Base-by-base conservation (phyloP, 2,888 invertebrate species). In the Drosophila meridiana region DNA sequence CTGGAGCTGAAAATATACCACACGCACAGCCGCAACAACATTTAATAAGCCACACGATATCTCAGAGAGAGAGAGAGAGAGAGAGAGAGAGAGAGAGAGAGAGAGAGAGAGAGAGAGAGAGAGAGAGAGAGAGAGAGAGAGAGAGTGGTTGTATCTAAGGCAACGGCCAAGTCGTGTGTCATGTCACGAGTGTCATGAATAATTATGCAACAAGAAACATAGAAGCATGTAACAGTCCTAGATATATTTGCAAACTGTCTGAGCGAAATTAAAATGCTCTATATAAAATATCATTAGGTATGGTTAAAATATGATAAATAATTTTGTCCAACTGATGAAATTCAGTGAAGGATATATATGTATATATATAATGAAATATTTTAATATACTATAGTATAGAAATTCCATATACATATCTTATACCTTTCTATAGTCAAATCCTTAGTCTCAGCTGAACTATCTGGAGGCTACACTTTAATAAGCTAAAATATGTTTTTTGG, bases 1-100 rank as follows among this genome's bases (percentile, higher is more conserved):
- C 57, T 87, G 87, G 72, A 85, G 80, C 83, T 74, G 87, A 88
- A 89, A 88, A 88, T 82, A 70, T 65, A 72, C 30, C 48, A 66
- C 48, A 65, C 76, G 45, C 73, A 61, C 69, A 50, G 38, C 72
- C 70, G 64, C 78, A 76, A 11, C 75, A 83, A 11, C 75, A 83
- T 72, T 76, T 78, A 83, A 85, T 87, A 83, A 85, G 88, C 83
- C 75, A 70, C 71, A 77, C 62, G 69, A 77, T 58, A 68, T 76
- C 47, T 20, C 20, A 53, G 14, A 14, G 4, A 32, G 4, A 9
- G 8, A 3, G 30, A 32, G 13, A 8, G 47, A 28, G 13, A 43
- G 5, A 50, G 5, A 53, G 14, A 14, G 4, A 32, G 4, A 9
- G 4, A 3, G 30, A 32, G 13, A 8, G 47, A 28, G 13, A 43